Evolutionary conservation across 2,888 invertebrate species (phyloP).

Genomic region (Catocala fraxini): DNA sequence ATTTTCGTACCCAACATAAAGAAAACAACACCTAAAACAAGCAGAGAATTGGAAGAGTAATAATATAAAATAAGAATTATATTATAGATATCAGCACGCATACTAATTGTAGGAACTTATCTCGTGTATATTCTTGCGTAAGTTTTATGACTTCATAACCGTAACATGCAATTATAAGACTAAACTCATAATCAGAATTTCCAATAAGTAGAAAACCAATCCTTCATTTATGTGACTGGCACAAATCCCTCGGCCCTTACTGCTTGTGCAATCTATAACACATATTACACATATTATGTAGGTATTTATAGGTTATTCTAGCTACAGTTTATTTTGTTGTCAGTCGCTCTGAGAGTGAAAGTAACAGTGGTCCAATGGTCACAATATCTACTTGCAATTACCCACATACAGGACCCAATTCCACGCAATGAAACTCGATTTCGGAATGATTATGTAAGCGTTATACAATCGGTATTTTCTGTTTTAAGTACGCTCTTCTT

Average conservation of each 20-base stretch:
- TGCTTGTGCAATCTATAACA: constrained; percentile 14
- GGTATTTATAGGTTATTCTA: constrained; percentile 28
- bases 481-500: constrained; percentile 26
- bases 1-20: too few species aligned
- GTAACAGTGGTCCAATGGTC: constrained; percentile 62
- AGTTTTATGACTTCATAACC: neutral
- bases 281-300: constrained; percentile 3
- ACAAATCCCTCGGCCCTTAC: constrained; percentile 16
- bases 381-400: constrained; percentile 55
- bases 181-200: neutral
- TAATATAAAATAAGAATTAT: too few species aligned
- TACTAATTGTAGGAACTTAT: too few species aligned
- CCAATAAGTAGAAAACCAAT: neutral
- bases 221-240: neutral
- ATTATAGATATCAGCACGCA: too few species aligned
- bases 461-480: constrained; percentile 46
- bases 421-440: constrained; percentile 53
- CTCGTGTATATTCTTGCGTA: neutral
- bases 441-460: constrained; percentile 43
- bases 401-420: constrained; percentile 60
- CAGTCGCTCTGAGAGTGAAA: constrained; percentile 66
- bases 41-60: too few species aligned
- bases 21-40: too few species aligned
- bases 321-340: constrained; percentile 52
- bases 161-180: neutral